Evolutionary conservation across 2,888 invertebrate species (phyloP), one percentile per base, ranked within the genome.

Genomic region (Orgyia antiqua): DNA sequence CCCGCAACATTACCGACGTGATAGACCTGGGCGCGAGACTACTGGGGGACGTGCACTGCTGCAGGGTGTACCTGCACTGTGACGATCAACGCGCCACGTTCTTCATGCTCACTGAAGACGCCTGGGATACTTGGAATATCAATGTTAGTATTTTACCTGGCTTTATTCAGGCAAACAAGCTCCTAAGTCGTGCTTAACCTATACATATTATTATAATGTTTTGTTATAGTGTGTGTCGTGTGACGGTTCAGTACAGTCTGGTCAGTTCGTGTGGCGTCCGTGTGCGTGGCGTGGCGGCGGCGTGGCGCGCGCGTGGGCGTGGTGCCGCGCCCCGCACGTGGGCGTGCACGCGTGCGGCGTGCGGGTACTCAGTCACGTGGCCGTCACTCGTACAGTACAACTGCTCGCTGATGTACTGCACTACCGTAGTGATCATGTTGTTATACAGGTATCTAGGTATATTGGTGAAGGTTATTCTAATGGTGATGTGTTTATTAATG

Each of bases 101-200:
- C 53, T 79, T 79, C 38, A 10, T 78, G 6, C 33, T 83, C 4
- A 57, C 71, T 0, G 82, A 80, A 21, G 76, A 79, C 6, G 60
- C 68, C 1, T 83, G 82, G 82, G 29, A 62, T 2, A 42, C 63
- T 0, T 66, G 39, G 15, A 33, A 24, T 11, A 25, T 77, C n/a
- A 58, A 75, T 33, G 77, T 74, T 4, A 54, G 60, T 46, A 11
- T n/a, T 13, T 6, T 18, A 15, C 15, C 15, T 15, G 15, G 15
- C 15, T 6, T 15, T 15, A 15, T 15, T 15, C n/a, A n/a, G n/a
- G 15, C 15, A 15, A 15, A 15, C 15, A 15, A 15, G 6, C 6
- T 15, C 15, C 4, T 15, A 15, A 15, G 4, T 15, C 4, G 15
- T 23, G 10, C 10, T 23, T 2, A 11, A 10, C 4, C 10, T 23